Evolutionary conservation across 2,797 vertebrate genomes (phyloP).

Genomic region (Poeciliopsis presidionis): DNA sequence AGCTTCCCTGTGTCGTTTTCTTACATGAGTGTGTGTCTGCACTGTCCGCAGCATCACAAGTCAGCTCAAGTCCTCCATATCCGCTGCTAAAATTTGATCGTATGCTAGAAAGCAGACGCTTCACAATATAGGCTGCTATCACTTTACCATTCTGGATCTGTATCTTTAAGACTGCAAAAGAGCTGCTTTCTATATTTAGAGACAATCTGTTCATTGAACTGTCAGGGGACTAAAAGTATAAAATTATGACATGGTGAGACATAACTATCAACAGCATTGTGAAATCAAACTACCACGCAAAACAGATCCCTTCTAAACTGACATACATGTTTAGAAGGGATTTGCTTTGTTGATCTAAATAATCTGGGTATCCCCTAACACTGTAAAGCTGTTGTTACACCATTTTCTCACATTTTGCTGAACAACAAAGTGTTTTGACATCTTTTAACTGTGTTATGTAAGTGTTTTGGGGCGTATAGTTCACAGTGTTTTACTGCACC

Average conservation of each 20-base stretch:
- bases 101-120: neutral
- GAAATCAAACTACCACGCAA: conserved; percentile 10
- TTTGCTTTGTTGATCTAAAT: neutral
- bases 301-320: neutral
- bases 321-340: neutral
- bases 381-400: neutral
- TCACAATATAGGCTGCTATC: conserved; percentile 30
- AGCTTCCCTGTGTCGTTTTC: conserved; percentile 17
- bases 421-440: neutral
- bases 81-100: conserved; percentile 19
- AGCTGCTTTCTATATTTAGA: conserved; percentile 68
- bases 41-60: conserved; percentile 41
- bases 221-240: conserved; percentile 58
- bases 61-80: conserved; percentile 23
- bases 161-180: conserved; percentile 56
- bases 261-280: conserved; percentile 26
- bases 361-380: neutral
- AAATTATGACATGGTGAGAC: conserved; percentile 33
- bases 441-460: neutral
- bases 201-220: conserved; percentile 64
- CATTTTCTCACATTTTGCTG: neutral
- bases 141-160: conserved; percentile 35
- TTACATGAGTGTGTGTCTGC: conserved; percentile 32
- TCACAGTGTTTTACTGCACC: neutral
- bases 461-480: neutral